Percentiles rank a stretch among this genome's conserved stretches.
Conservation (phyloP, 1,140 invertebrate genomes). For the Piezodorus guildinii region DNA sequence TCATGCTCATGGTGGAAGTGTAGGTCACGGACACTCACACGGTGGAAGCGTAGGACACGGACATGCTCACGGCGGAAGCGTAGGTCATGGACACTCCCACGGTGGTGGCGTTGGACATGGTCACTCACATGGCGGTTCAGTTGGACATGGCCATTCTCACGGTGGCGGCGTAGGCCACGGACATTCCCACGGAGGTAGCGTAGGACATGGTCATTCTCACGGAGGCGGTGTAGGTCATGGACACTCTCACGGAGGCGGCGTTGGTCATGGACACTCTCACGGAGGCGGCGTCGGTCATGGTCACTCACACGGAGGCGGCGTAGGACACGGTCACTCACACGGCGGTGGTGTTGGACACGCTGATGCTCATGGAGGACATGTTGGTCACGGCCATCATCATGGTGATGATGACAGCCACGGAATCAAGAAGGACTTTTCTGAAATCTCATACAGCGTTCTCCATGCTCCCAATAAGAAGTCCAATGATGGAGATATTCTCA, state of each 20-base stretch:
- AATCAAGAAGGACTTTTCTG: neutral
- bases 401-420: conserved; percentile 10
- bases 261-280: conserved; percentile 1
- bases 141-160: neutral
- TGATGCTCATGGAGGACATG: neutral
- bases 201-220: neutral
- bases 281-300: neutral
- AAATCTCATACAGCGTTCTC: neutral
- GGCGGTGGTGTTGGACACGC: neutral
- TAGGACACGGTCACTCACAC: neutral
- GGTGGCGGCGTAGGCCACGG: neutral
- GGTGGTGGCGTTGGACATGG: conserved; percentile 13
- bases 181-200: neutral
- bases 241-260: neutral
- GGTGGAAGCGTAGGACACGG: conserved; percentile 22
- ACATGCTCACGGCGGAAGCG: conserved; percentile 19
- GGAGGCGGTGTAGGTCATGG: neutral
- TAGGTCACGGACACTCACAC: conserved; percentile 20
- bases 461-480: neutral
- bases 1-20: conserved; percentile 21
- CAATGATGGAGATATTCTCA: neutral
- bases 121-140: neutral
- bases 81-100: conserved; percentile 20
- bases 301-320: neutral
- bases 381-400: neutral